Percentiles rank a stretch among this genome's conserved stretches.
Evolutionary conservation across 2,797 vertebrate species (phyloP).

Genomic region (Epinephelus malabaricus): DNA sequence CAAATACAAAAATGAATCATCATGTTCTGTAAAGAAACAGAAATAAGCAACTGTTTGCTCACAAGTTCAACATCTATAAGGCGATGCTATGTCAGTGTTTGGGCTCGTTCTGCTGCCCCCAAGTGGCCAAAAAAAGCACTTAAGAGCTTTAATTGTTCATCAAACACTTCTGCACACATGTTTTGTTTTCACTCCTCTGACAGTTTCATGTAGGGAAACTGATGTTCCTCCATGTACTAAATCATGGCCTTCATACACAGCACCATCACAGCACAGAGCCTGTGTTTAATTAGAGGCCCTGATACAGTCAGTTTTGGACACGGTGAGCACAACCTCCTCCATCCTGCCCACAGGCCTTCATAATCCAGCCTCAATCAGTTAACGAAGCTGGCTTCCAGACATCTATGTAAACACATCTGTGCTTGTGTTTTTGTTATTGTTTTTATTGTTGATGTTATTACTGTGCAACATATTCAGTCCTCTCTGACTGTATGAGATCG

Average conservation of each 20-base stretch:
- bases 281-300: conserved; percentile 29
- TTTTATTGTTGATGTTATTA: background rate
- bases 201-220: background rate
- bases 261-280: background rate
- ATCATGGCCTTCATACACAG: background rate
- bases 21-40: no score
- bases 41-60: no score
- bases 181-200: background rate
- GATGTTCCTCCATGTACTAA: background rate
- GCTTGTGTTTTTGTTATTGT: conserved; percentile 33
- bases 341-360: conserved; percentile 34
- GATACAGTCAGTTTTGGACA: conserved; percentile 4
- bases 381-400: conserved; percentile 40
- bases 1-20: no score
- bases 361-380: conserved; percentile 17
- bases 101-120: background rate
- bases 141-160: background rate
- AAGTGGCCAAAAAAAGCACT: background rate
- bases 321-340: conserved; percentile 3
- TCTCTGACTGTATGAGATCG: background rate
- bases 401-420: conserved; percentile 55
- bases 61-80: no score
- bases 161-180: background rate
- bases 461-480: conserved; percentile 1
- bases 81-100: no score